Evolutionary conservation across 2,888 invertebrate genomes (phyloP), one percentile per base, ranked within the genome.

Genomic region (Phaonia tiefii): DNA sequence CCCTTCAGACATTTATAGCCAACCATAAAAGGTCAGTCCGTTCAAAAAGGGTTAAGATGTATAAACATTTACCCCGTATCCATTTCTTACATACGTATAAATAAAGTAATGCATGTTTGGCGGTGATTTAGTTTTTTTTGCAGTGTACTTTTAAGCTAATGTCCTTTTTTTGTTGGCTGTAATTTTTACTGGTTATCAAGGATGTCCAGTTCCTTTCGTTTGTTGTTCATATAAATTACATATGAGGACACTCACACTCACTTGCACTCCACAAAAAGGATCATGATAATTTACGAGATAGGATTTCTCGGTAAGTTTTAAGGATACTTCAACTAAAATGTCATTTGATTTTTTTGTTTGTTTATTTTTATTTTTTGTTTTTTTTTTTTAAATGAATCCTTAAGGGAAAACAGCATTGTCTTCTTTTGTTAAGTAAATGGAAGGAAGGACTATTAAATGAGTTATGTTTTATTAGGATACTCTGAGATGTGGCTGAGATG

Each of bases 231-330:
- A 13, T 63, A 10, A 44, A 2, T 31, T 31, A 44, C 44, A n/a
- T 11, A 22, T 66, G 51, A 78, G 63, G 5, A 79, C 44, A 65
- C 44, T 37, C 25, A 63, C 60, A 60, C 22, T 22, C 42, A 69
- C n/a, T n/a, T 54, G 20, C 15, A 42, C 60, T 22, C 49, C 44
- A 76, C 69, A 71, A 46, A 74, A 73, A 83, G 84, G 82, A 83
- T 84, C 80, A 79, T 75, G 80, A 82, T 84, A 83, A 84, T 84
- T 84, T 84, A 84, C 84, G 84, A 84, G 84, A 84, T 71, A 69
- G 77, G 79, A 76, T 82, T 60, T 72, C 70, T 63, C 26, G 51
- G 31, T 70, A 76, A 76, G 51, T 74, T 76, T 58, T 65, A 73
- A 76, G 76, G 80, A 72, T 58, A 31, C 13, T 63, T 26, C 8